Percentiles rank a stretch among this genome's conserved stretches.
These are phyloP conservation scores for Habrosyne pyritoides DNA, from an alignment of 2,888 invertebrate genomes.

Conservation along the genomic window DNA sequence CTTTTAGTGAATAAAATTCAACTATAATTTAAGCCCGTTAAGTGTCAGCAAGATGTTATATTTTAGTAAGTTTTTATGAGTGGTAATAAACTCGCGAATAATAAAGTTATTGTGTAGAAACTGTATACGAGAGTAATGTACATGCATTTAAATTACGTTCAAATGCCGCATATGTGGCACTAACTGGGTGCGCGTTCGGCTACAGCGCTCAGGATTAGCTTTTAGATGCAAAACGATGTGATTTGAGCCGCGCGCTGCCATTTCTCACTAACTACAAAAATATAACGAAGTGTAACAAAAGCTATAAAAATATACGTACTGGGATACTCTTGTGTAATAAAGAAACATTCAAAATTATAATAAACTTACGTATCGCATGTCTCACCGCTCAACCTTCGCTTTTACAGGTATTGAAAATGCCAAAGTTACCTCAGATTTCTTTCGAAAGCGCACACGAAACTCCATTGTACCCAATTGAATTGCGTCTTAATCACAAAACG, in stretches of 20 bases:
- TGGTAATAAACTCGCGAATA: constrained; percentile 63
- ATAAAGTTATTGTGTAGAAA: constrained; percentile 60
- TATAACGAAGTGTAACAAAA: neutral
- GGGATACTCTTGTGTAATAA: neutral
- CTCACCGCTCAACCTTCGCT: constrained; percentile 25
- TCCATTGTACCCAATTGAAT: constrained; percentile 73
- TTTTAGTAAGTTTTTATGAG: neutral
- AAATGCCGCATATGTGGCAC: constrained; percentile 56
- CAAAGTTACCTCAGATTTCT: constrained; percentile 60
- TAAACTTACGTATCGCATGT: neutral
- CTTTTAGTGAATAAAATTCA: neutral
- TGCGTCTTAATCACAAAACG: constrained; percentile 80
- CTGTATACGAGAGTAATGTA: constrained; percentile 61
- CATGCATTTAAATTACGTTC: constrained; percentile 74
- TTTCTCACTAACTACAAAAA: neutral
- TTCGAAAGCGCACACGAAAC: constrained; percentile 64
- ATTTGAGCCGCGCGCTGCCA: constrained; percentile 14
- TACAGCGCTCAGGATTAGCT: constrained; percentile 34
- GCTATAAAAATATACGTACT: neutral
- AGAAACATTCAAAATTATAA: constrained; percentile 19
- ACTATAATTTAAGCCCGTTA: neutral
- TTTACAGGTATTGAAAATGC: constrained; percentile 45
- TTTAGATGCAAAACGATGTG: constrained; percentile 26
- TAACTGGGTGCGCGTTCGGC: constrained; percentile 22
- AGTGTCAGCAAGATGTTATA: neutral